These are phyloP conservation scores for Pelmatolapia mariae DNA, from an alignment of 2,113 vertebrate genomes.

Conservation along the genomic window DNA sequence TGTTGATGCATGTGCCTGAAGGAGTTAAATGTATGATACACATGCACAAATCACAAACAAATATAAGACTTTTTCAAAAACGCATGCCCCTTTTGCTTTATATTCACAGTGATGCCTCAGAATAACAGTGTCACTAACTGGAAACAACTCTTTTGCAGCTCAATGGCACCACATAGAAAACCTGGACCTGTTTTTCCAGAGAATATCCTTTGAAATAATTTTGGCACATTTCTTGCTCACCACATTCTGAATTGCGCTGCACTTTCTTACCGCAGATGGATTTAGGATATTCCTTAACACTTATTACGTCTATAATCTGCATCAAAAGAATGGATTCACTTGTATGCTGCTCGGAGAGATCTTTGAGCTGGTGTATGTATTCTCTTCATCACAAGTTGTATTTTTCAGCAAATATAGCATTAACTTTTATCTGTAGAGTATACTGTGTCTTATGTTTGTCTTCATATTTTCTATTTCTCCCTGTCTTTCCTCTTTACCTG, in stretches of 20 bases:
- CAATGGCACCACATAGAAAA: conserved; percentile 98
- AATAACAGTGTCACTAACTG: neutral
- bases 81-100: neutral
- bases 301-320: conserved; percentile 89
- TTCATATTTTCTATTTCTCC: neutral
- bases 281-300: conserved; percentile 54
- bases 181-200: conserved; percentile 96
- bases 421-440: neutral
- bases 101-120: neutral
- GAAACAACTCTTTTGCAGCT: conserved; percentile 70
- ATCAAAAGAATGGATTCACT: conserved; percentile 98
- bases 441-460: neutral
- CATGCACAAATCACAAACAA: neutral
- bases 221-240: neutral
- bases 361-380: conserved; percentile 94
- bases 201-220: conserved; percentile 86
- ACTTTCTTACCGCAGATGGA: neutral
- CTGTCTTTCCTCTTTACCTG: neutral
- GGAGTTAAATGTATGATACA: conserved; percentile 84
- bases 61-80: neutral
- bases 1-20: conserved; percentile 89
- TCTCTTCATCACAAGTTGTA: neutral
- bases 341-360: conserved; percentile 96
- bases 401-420: neutral
- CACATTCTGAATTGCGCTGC: neutral